Percentiles rank a stretch among this genome's conserved stretches.
Conservation (phyloP, 2,888 invertebrate genomes). For the Tipula lateralis region DNA sequence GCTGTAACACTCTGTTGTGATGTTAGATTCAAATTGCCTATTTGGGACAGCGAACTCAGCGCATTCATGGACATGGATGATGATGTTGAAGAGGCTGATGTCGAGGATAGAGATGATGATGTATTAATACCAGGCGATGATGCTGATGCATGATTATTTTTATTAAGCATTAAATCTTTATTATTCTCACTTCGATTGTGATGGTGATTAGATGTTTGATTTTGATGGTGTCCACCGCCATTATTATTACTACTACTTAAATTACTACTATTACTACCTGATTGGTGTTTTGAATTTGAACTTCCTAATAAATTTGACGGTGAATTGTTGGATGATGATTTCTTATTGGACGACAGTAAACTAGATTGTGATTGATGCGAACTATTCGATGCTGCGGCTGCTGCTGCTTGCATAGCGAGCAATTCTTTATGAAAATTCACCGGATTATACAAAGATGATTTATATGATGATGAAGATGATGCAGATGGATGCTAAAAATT, state of each 20-base stretch:
- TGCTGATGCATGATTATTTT: conserved; percentile 28
- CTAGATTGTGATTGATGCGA: conserved; percentile 14
- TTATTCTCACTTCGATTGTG: conserved; percentile 34
- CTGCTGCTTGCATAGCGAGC: conserved; percentile 49
- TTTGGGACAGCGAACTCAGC: conserved; percentile 47
- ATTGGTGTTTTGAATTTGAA: conserved; percentile 30
- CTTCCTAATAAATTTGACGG: conserved; percentile 20
- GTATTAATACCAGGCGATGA: conserved; percentile 20
- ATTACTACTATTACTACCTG: conserved; percentile 20
- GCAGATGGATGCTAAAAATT: conserved; percentile 27
- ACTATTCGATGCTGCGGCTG: conserved; percentile 39
- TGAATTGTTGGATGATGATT: conserved; percentile 21
- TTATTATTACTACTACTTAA: conserved; percentile 5
- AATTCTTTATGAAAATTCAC: conserved; percentile 49
- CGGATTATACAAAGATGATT: conserved; percentile 42
- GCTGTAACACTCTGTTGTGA: conserved; percentile 50
- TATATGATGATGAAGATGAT: conserved; percentile 40
- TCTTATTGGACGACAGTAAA: conserved; percentile 31
- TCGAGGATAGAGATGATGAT: conserved; percentile 34
- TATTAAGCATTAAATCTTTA: conserved; percentile 5
- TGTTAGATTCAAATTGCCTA: conserved; percentile 47
- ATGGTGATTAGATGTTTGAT: conserved; percentile 36
- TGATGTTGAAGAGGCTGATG: conserved; percentile 36
- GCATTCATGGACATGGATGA: conserved; percentile 46
- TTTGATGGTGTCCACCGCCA: neutral